Conservation (phyloP, 2,888 invertebrate species). For the Chydorus sphaericus region DNA sequence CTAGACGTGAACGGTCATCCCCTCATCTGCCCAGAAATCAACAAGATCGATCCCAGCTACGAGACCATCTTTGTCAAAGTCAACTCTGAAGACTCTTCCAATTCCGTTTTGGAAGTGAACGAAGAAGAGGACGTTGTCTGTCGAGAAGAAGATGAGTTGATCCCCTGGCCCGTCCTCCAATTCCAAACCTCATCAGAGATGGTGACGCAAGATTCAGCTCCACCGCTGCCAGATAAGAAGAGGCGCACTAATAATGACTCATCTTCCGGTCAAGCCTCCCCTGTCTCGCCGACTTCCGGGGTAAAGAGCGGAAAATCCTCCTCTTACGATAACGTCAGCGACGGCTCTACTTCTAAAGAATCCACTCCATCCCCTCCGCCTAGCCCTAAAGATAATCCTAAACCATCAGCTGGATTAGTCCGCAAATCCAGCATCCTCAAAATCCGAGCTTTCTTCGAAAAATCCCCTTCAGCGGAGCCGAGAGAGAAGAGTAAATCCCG, state of each 20-base stretch:
- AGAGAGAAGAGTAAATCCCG: conserved; percentile 18
- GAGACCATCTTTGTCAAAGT: conserved; percentile 22
- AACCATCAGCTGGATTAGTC: conserved; percentile 17
- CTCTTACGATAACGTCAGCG: neutral
- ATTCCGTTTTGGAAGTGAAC: conserved; percentile 23
- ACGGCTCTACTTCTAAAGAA: conserved; percentile 1
- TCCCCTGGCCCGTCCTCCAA: conserved; percentile 7
- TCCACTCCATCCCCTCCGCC: conserved; percentile 4
- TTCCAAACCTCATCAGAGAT: conserved; percentile 10
- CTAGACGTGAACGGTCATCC: conserved; percentile 31
- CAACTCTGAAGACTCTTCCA: conserved; percentile 18
- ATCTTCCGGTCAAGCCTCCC: conserved; percentile 23
- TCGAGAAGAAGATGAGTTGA: conserved; percentile 15
- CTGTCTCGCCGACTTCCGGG: neutral
- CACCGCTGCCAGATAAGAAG: conserved; percentile 24
- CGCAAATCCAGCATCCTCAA: conserved; percentile 27
- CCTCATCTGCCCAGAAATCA: conserved; percentile 20
- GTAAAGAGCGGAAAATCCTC: neutral
- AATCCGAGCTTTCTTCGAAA: conserved; percentile 28
- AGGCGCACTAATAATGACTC: conserved; percentile 18
- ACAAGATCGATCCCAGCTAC: conserved; percentile 23
- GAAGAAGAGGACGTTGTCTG: conserved; percentile 16
- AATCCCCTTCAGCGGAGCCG: conserved; percentile 19
- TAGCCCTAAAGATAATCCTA: neutral
- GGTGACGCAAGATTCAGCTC: conserved; percentile 16